Evolutionary conservation across 2,888 invertebrate genomes (phyloP), one percentile per base, ranked within the genome.

Genomic region (Drosophila greeni): DNA sequence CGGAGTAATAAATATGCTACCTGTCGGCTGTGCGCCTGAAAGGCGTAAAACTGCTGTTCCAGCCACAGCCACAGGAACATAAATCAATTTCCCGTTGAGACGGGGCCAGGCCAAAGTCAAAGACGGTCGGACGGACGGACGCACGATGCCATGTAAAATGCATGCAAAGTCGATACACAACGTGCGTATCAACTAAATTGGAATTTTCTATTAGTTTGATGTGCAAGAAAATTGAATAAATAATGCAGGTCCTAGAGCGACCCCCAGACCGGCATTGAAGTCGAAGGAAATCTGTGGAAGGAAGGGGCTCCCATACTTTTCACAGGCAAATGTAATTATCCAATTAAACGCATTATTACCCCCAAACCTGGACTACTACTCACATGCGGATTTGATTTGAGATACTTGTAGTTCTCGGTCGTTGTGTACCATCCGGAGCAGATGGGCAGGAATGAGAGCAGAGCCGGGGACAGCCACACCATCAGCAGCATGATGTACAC

Each of bases 401-500:
- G 90, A 87, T 92, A 93, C 74, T 91, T 90, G 81, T 94, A 90
- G 86, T 96, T 95, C 74, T 95, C 94, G 49, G 91, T 90, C 0
- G 97, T 97, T 1, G 97, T 96, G 89, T 98, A 98, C 95, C 97
- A 96, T 24, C 96, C 97, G 89, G 96, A 94, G 87, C 97, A 97
- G 69, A 98, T 97, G 5, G 98, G 98, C 20, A 97, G 91, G 88
- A 97, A 97, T 1, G 97, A 97, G 55, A 98, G 94, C 59, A 97
- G 88, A 0, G 95, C 95, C 1, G 97, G 97, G 57, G 95, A 94
- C 75, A 95, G 92, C 98, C 98, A 98, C 0, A 97, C 97, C 7
- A 95, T 92, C 16, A 94, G 92, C 62, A 97, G 88, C 95, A 95
- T 95, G 26, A 95, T 91, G 0, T 93, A 93, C 2, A 95, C 90